A percentile compares a stretch with the other conserved stretches of the same genome.
These are phyloP conservation scores for Drosophila neocordata DNA, from an alignment of 1,140 invertebrate genomes.

Conservation along the genomic window DNA sequence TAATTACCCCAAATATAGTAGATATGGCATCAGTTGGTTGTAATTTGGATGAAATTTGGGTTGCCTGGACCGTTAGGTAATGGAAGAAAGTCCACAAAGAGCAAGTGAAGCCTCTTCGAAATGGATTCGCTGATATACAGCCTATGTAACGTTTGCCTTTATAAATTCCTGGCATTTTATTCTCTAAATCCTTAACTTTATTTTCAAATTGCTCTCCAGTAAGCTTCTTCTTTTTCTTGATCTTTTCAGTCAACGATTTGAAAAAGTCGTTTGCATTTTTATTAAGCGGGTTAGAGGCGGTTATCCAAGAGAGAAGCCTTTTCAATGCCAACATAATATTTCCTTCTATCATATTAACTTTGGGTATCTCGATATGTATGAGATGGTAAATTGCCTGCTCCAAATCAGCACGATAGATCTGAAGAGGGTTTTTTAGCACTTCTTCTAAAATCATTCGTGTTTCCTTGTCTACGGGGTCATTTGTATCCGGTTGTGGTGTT, in stretches of 20 bases:
- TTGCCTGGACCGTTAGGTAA: constrained; percentile 92
- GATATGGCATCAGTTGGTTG: constrained; percentile 86
- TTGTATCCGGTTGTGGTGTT: not conserved
- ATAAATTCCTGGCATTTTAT: constrained; percentile 38
- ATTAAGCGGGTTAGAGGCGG: constrained; percentile 39
- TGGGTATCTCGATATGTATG: constrained; percentile 61
- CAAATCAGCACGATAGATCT: constrained; percentile 54
- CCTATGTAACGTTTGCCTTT: constrained; percentile 85
- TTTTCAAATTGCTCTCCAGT: constrained; percentile 22
- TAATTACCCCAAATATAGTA: constrained; percentile 93
- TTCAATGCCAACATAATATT: constrained; percentile 33
- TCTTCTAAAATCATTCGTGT: constrained; percentile 35
- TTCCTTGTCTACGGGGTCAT: constrained; percentile 21
- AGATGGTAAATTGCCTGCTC: constrained; percentile 63
- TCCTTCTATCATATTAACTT: constrained; percentile 20
- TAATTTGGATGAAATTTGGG: constrained; percentile 83
- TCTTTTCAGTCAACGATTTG: not conserved
- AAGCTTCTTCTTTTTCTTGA: not conserved
- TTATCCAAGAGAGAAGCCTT: constrained; percentile 33
- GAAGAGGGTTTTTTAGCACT: constrained; percentile 21
- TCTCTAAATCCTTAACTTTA: not conserved
- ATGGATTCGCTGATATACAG: constrained; percentile 86
- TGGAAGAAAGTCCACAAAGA: constrained; percentile 98
- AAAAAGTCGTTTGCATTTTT: constrained; percentile 32
- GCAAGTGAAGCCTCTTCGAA: constrained; percentile 95